Conservation (phyloP, 2,797 vertebrate genomes). For the Notamacropus eugenii region DNA sequence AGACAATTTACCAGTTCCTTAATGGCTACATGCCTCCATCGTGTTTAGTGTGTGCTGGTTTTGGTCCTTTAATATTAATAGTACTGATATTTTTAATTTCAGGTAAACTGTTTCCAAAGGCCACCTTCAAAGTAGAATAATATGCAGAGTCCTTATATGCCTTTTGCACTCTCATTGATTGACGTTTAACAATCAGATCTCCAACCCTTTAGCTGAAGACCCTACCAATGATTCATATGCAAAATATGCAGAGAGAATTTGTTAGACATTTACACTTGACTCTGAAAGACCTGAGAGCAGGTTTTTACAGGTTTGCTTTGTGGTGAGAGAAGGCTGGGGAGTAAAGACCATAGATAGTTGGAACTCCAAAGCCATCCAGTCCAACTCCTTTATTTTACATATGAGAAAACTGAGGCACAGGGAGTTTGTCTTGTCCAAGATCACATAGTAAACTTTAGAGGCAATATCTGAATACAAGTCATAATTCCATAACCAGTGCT, state of each 20-base stretch:
- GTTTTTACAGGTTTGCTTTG: neutral
- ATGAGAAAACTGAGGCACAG: neutral
- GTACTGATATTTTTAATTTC: neutral
- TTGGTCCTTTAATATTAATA: neutral
- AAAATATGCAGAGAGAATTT: neutral
- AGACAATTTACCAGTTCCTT: neutral
- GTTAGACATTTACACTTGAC: neutral
- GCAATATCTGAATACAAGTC: neutral
- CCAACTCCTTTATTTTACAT: neutral
- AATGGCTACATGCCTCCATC: neutral
- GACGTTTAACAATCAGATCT: neutral
- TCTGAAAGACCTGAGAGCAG: neutral
- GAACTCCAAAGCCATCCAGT: neutral
- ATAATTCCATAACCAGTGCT: neutral
- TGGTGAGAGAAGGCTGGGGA: neutral
- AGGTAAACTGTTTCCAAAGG: neutral
- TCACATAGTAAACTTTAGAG: neutral
- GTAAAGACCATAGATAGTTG: neutral
- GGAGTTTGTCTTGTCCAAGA: neutral
- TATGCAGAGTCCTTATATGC: neutral
- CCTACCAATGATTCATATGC: neutral
- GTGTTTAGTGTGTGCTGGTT: neutral
- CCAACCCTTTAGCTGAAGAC: neutral
- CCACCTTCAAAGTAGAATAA: neutral
- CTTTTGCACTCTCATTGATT: neutral